phyloP scores from a whole-genome alignment of 2,888 invertebrate genomes.

The Diabrotica balteata region DNA sequence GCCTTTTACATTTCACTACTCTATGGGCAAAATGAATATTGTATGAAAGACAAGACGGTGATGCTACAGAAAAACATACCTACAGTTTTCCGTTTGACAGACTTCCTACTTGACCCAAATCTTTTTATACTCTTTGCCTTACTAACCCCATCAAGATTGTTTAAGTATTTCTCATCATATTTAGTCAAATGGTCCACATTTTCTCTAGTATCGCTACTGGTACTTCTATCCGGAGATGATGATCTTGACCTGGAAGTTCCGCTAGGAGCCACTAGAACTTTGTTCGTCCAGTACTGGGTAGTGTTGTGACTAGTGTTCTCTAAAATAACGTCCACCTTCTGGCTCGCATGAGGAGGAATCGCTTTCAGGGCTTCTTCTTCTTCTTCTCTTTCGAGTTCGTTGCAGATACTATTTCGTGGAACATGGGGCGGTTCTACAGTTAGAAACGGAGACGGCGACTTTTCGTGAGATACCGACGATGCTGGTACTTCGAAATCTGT shows the following conservation, averaged over 20 bases:
- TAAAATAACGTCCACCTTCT: conserved; percentile 38
- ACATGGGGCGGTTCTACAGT: conserved; percentile 44
- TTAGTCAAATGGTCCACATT: conserved; percentile 7
- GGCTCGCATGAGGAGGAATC: conserved; percentile 38
- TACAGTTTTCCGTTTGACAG: conserved; percentile 36
- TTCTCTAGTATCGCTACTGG: neutral
- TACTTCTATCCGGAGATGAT: conserved; percentile 18
- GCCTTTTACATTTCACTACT: too few species aligned
- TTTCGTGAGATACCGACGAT: conserved; percentile 25
- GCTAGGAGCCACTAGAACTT: conserved; percentile 38
- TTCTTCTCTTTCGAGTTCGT: conserved; percentile 58
- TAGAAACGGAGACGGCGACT: conserved; percentile 54
- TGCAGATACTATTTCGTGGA: conserved; percentile 54
- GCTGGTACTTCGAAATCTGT: conserved; percentile 27
- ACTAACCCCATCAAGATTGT: conserved; percentile 72
- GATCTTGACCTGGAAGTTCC: conserved; percentile 32
- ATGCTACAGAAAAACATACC: conserved; percentile 19
- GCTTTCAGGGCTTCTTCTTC: conserved; percentile 62
- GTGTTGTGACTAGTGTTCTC: conserved; percentile 38
- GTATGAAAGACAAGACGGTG: neutral
- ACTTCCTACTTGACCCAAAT: conserved; percentile 38
- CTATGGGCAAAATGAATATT: neutral
- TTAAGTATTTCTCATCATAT: conserved; percentile 58
- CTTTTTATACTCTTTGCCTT: conserved; percentile 48
- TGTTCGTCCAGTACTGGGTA: conserved; percentile 44